Evolutionary conservation across 1,140 invertebrate genomes (phyloP).

Genomic region (Pararge aegeria): DNA sequence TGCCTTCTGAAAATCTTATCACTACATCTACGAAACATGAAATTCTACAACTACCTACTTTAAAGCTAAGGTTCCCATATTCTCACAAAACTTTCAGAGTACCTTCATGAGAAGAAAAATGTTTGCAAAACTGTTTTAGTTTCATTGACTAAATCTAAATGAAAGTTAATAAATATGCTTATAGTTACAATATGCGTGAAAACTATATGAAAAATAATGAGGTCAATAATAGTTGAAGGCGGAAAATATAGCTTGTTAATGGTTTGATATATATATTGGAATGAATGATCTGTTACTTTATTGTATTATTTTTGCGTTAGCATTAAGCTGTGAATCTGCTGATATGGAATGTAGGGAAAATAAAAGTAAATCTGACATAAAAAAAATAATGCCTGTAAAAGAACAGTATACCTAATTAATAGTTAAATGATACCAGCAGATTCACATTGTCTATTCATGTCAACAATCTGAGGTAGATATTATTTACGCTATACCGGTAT

Average conservation of each 20-base stretch:
- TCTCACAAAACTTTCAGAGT: constrained; percentile 79
- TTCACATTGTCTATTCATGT: constrained; percentile 22
- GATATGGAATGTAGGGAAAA: constrained; percentile 28
- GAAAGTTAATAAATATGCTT: constrained; percentile 55
- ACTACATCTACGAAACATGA: constrained; percentile 73
- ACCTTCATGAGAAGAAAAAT: constrained; percentile 80
- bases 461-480: constrained; percentile 1
- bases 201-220: constrained; percentile 48
- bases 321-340: constrained; percentile 59
- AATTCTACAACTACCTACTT: constrained; percentile 73
- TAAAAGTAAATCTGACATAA: constrained; percentile 13
- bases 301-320: constrained; percentile 38
- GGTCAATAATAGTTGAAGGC: constrained; percentile 32
- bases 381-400: constrained; percentile 4
- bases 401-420: neutral
- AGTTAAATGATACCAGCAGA: constrained; percentile 37
- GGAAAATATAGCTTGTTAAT: constrained; percentile 37
- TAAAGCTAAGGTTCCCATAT: constrained; percentile 74
- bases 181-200: constrained; percentile 41
- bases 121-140: constrained; percentile 78
- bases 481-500: constrained; percentile 12
- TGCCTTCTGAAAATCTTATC: constrained; percentile 60
- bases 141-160: constrained; percentile 67
- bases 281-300: constrained; percentile 28
- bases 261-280: constrained; percentile 30